phyloP scores from a whole-genome alignment of 2,888 invertebrate species.

The Galeruca laticollis region DNA sequence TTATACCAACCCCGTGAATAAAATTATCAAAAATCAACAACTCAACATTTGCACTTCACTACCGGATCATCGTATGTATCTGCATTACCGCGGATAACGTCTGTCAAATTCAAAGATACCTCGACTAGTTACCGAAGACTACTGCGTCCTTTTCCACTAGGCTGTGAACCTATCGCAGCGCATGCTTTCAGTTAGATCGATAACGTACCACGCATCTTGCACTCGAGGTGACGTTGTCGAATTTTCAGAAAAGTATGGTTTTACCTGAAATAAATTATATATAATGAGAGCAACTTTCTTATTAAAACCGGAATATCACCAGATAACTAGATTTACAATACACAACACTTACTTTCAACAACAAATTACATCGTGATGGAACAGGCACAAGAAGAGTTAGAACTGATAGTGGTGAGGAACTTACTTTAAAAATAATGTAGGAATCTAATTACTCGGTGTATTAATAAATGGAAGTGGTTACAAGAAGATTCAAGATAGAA shows the following conservation, averaged over 20 bases:
- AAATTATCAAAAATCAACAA: slow-evolving; percentile 23
- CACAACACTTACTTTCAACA: no score
- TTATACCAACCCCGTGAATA: not conserved
- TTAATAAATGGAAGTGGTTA: no score
- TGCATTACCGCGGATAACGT: slow-evolving; percentile 30
- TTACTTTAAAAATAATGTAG: no score
- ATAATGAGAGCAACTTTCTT: not conserved
- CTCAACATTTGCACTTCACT: slow-evolving; percentile 26
- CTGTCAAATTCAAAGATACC: slow-evolving; percentile 26
- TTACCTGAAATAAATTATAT: not conserved
- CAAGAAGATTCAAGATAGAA: no score
- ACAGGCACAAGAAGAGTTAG: no score
- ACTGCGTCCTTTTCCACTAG: slow-evolving; percentile 53
- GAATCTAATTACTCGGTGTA: no score
- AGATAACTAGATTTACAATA: no score
- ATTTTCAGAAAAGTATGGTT: not conserved
- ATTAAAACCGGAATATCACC: no score
- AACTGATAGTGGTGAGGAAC: no score
- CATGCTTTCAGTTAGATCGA: slow-evolving; percentile 60
- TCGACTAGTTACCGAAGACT: slow-evolving; percentile 30
- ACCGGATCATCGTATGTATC: slow-evolving; percentile 36
- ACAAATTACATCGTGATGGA: no score
- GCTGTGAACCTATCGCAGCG: slow-evolving; percentile 45
- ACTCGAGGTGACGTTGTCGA: slow-evolving; percentile 42
- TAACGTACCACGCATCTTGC: slow-evolving; percentile 60